A percentile compares a stretch with the other conserved stretches of the same genome.
phyloP scores from a whole-genome alignment of 1,140 invertebrate genomes.

The Musca vetustissima region DNA sequence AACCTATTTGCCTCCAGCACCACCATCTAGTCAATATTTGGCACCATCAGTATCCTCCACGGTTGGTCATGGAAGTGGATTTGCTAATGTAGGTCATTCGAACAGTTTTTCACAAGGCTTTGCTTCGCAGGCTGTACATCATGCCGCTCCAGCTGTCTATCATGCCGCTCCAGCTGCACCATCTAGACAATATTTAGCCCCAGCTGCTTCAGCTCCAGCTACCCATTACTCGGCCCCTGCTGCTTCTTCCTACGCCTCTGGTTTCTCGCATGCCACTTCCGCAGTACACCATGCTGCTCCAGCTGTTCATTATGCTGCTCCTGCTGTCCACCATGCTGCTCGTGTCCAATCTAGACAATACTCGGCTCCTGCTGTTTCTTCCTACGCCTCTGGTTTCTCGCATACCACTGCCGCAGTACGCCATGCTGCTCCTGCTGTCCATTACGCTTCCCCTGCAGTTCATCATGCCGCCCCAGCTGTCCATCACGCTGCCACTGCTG shows the following conservation, averaged over 20 bases:
- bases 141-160: neutral
- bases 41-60: neutral
- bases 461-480: slow-evolving; percentile 22
- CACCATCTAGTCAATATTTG: slow-evolving; percentile 6
- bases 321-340: slow-evolving; percentile 10
- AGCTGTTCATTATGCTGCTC: slow-evolving; percentile 2
- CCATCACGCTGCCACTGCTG: neutral
- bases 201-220: slow-evolving; percentile 13
- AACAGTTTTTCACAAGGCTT: too few species aligned
- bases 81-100: too few species aligned
- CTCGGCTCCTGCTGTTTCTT: too few species aligned
- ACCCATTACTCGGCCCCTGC: too few species aligned
- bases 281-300: slow-evolving; percentile 19
- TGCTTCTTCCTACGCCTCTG: too few species aligned
- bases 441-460: neutral
- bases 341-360: neutral
- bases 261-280: too few species aligned
- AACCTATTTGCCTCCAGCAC: too few species aligned
- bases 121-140: neutral
- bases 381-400: too few species aligned
- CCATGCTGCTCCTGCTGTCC: slow-evolving; percentile 14
- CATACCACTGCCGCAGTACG: too few species aligned
- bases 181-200: slow-evolving; percentile 8
- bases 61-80: too few species aligned
- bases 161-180: slow-evolving; percentile 2